Evolutionary conservation across 2,797 vertebrate genomes (phyloP).

Genomic region (Xerus rutilus): DNA sequence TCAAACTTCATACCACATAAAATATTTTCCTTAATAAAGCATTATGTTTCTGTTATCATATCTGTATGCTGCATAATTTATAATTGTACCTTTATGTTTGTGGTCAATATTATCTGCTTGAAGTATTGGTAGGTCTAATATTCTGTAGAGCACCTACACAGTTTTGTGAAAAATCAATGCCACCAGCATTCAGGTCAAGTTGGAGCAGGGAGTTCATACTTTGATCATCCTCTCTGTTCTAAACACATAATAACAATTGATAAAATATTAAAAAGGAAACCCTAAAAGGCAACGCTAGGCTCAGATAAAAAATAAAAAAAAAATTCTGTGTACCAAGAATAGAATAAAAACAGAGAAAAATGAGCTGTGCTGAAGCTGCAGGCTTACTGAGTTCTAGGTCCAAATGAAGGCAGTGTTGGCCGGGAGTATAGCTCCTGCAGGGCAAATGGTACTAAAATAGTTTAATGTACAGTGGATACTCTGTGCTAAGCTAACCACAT

Average conservation of each 20-base stretch:
- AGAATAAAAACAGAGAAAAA: background rate
- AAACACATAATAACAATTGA: slow-evolving; percentile 69
- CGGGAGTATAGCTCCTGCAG: background rate
- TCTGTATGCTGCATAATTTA: slow-evolving; percentile 65
- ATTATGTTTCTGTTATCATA: slow-evolving; percentile 44
- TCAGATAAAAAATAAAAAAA: slow-evolving; percentile 41
- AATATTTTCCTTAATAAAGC: slow-evolving; percentile 37
- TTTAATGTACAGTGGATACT: background rate
- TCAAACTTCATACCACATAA: slow-evolving; percentile 30
- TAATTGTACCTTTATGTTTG: slow-evolving; percentile 55
- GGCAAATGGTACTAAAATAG: background rate
- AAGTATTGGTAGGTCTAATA: slow-evolving; percentile 32
- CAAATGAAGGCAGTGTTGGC: background rate
- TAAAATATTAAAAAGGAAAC: slow-evolving; percentile 72
- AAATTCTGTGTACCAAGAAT: background rate
- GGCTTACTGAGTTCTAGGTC: background rate
- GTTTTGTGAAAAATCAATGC: slow-evolving; percentile 72
- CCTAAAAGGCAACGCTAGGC: background rate
- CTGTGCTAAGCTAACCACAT: background rate
- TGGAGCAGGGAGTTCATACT: slow-evolving; percentile 39
- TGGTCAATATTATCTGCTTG: slow-evolving; percentile 65
- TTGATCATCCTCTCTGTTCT: slow-evolving; percentile 66
- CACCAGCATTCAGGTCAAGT: slow-evolving; percentile 50
- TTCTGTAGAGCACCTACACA: background rate
- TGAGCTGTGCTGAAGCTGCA: background rate